Evolutionary conservation across 2,888 invertebrate genomes (phyloP), one percentile per base, ranked within the genome.

Genomic region (Glaucopsyche alexis): DNA sequence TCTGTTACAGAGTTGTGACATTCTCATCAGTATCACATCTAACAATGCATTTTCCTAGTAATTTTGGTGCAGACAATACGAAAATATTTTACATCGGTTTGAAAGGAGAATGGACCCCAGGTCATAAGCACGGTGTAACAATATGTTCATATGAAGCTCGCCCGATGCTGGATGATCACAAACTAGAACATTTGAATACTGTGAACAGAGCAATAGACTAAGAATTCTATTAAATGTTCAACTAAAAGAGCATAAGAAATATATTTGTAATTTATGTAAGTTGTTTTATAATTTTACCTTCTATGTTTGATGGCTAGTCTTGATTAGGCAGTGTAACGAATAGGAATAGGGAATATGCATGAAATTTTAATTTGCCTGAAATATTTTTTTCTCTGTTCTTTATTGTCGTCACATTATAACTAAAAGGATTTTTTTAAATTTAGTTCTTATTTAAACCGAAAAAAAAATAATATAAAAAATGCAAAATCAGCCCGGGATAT

Each of bases 11-110:
- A 87, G 95, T 98, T 75, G 98, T 98, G 0, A 97, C 96, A 79
- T 99, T 99, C 91, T 96, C 97, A 73, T 96, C 96, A 47, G 97
- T 99, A 7, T 94, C 96, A 80, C 97, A 99, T 90, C 93, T 99
- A 76, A 96, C 97, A 4, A 94, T 99, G 81, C 97, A 99, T 90
- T 98, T 99, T 85, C 97, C 98, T 9, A 94, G 94, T 16, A 99
- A 98, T 89, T 98, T 96, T 90, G 98, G 98, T 38, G 95, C 94
- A 19, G 97, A 97, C n/a, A 94, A 90, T 71, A 97, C 98, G 1
- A 95, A 95, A 83, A 95, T 99, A 76, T 97, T 96, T 85, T 99
- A 99, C 85, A 99, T 99, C 83, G 99, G 98, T 13, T 93, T 99
- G 64, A 96, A 96, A 85, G 99, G 99, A 38, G 99, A 99, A 91